Percentiles rank a stretch among this genome's conserved stretches.
These are phyloP conservation scores for Delia radicum DNA, from an alignment of 1,140 invertebrate genomes.

Conservation along the genomic window DNA sequence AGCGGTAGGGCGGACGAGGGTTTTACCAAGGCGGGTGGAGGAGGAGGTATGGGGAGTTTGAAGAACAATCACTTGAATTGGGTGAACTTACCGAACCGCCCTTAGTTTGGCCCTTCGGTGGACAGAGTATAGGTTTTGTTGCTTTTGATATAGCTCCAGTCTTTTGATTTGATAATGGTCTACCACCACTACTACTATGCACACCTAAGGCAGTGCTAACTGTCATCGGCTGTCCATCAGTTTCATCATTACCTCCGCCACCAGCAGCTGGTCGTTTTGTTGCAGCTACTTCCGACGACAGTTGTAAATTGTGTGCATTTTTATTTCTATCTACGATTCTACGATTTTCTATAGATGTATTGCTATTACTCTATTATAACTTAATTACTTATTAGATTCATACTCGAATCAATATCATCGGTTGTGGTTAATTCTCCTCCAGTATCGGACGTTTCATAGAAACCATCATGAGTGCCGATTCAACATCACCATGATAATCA, in stretches of 20 bases:
- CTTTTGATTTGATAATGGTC: conserved; percentile 35
- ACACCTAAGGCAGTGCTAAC: conserved; percentile 30
- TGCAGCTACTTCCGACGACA: background rate
- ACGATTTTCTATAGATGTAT: conserved; percentile 36
- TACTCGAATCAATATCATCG: conserved; percentile 50
- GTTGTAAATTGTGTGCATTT: conserved; percentile 27
- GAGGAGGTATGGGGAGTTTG: conserved; percentile 40
- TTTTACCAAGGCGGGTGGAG: background rate
- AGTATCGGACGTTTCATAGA: conserved; percentile 52
- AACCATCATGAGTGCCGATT: conserved; percentile 45
- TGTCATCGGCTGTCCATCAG: background rate
- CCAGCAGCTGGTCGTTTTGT: background rate
- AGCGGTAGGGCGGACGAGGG: background rate
- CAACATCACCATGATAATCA: conserved; percentile 48
- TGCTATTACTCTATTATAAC: conserved; percentile 56
- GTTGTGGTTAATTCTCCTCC: conserved; percentile 49
- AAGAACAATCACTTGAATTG: conserved; percentile 51
- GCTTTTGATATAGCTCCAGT: conserved; percentile 44
- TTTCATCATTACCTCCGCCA: too few species aligned
- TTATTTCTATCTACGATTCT: conserved; percentile 28
- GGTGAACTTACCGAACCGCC: conserved; percentile 46
- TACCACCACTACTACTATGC: conserved; percentile 34
- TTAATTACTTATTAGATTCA: conserved; percentile 53
- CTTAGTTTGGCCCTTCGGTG: conserved; percentile 35
- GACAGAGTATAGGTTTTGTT: conserved; percentile 44